phyloP scores from a whole-genome alignment of 2,113 vertebrate species.

The Laticauda colubrina region DNA sequence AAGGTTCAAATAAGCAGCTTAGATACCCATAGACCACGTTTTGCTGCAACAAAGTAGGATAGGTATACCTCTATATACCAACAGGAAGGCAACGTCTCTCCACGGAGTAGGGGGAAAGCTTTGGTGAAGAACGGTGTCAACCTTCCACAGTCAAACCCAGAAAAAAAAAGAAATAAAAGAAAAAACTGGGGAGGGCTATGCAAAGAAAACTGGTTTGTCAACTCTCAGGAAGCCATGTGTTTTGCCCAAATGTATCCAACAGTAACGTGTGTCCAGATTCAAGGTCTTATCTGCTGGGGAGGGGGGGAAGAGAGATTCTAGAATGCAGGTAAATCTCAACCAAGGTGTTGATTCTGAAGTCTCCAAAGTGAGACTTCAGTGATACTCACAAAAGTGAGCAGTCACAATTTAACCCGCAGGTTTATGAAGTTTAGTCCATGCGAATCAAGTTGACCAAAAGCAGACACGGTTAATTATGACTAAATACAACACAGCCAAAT shows the following conservation, averaged over 20 bases:
- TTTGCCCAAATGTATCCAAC: background rate
- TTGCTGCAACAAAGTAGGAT: background rate
- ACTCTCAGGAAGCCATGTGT: background rate
- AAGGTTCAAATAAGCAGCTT: background rate
- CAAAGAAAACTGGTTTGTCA: background rate
- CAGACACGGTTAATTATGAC: background rate
- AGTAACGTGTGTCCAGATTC: background rate
- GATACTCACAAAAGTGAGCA: background rate
- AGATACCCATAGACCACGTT: background rate
- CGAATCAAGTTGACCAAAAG: background rate
- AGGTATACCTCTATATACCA: background rate
- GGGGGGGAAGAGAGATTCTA: background rate
- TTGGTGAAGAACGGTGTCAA: background rate
- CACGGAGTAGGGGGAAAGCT: background rate
- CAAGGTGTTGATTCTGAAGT: background rate
- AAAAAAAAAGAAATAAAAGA: background rate
- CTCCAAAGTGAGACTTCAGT: too few species aligned
- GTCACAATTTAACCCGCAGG: background rate
- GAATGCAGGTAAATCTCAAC: background rate
- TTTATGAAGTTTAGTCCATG: background rate
- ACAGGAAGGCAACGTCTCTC: background rate
- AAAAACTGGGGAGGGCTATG: background rate
- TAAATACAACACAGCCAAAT: background rate
- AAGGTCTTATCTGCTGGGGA: background rate
- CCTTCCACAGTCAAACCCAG: background rate